Evolutionary conservation across 2,797 vertebrate species (phyloP), one percentile per base, ranked within the genome.

Genomic region (Eulemur rubriventer): DNA sequence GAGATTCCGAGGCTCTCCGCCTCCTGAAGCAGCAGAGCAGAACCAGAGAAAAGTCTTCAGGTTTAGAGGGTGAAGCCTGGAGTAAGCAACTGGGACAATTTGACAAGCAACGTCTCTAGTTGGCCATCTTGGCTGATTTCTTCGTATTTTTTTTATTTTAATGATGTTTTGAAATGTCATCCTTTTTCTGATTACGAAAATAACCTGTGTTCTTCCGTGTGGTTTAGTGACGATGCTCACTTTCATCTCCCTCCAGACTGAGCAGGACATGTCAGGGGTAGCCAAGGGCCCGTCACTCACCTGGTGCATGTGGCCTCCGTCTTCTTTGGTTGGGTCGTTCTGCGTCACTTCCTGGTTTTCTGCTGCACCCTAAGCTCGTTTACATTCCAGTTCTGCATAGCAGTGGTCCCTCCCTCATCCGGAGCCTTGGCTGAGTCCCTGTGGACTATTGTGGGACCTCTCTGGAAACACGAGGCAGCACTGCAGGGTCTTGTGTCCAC

Each of bases 301-400:
- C 24, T 14, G 20, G 5, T 30, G 41, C 26, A 2, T 4, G 8
- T 0, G 14, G 17, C 11, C 48, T 41, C 30, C 63, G 1, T 38
- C 91, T 73, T 41, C 22, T 57, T 50, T 6, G 48, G 16, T 26
- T 30, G 13, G 18, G 14, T 16, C 7, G 9, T 28, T 84, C 70
- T 28, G 22, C 2, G 0, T 55, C 28, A 2, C 41, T 75, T 78
- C 38, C 11, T 20, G 30, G 48, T 38, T 75, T 50, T 33, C 65
- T 78, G 59, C 26, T 20, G 14, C 35, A 9, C 33, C 1, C 7
- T 50, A 16, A 92, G 11, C 50, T 81, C 46, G 0, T n/a, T 67
- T 38, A 43, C 9, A 0, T 52, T 61, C 16, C 67, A 41, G 4
- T 28, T 82, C 57, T 73, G 28, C 35, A 28, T 0, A 33, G 67